Evolutionary conservation across 2,113 vertebrate species (phyloP).

Genomic region (Potamarius usumacintae): DNA sequence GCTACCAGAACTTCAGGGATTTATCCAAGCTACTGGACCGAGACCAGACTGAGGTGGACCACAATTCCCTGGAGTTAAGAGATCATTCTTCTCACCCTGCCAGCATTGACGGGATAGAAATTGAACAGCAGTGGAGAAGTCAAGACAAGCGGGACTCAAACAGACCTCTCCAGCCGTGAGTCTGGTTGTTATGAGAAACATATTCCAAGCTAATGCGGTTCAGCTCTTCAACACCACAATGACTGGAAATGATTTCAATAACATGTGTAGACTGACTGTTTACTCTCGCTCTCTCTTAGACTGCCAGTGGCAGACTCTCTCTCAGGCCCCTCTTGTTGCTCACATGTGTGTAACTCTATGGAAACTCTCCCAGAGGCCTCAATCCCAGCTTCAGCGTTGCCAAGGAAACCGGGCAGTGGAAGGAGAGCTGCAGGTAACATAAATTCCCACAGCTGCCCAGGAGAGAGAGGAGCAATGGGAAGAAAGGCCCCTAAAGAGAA

Average conservation of each 20-base stretch:
- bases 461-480: slow-evolving; percentile 50
- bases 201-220: background rate
- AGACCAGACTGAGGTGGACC: slow-evolving; percentile 29
- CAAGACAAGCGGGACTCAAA: background rate
- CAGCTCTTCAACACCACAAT: background rate
- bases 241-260: background rate
- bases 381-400: background rate
- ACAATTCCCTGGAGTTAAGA: background rate
- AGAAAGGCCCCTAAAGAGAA: slow-evolving; percentile 54
- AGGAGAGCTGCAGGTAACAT: rapidly evolving
- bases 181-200: slow-evolving; percentile 28
- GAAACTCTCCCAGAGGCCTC: background rate
- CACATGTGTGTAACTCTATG: slow-evolving; percentile 32
- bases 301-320: slow-evolving; percentile 26
- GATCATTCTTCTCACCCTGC: slow-evolving; percentile 13
- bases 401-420: slow-evolving; percentile 13
- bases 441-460: slow-evolving; percentile 57
- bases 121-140: background rate
- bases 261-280: slow-evolving; percentile 2
- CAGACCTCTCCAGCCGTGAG: slow-evolving; percentile 63
- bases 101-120: background rate
- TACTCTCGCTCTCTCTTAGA: slow-evolving; percentile 46
- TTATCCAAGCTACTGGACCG: slow-evolving; percentile 60
- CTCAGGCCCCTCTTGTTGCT: slow-evolving; percentile 10
- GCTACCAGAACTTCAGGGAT: slow-evolving; percentile 73